A percentile compares a stretch with the other conserved stretches of the same genome.
Conservation (phyloP, 2,797 vertebrate species). For the Onychomys leucogaster region DNA sequence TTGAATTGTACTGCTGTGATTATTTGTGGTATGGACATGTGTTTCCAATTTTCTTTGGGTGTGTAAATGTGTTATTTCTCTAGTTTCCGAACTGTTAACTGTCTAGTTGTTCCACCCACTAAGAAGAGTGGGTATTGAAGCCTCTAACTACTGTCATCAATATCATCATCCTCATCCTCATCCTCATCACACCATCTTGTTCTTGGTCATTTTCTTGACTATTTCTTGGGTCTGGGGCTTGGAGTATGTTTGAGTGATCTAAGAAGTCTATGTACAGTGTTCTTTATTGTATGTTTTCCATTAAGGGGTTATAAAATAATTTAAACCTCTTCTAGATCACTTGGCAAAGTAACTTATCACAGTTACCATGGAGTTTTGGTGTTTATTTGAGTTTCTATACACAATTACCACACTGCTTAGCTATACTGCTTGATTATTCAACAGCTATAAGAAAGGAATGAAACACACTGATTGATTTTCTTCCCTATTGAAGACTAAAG, state of each 20-base stretch:
- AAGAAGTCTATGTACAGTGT: slow-evolving; percentile 29
- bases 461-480: not conserved
- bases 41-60: not conserved
- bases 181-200: not conserved
- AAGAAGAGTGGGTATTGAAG: not conserved
- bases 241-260: not conserved
- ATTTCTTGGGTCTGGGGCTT: not conserved
- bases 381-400: not conserved
- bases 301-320: slow-evolving; percentile 37
- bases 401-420: not conserved
- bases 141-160: not conserved
- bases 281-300: not conserved
- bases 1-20: not conserved
- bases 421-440: not conserved
- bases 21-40: not conserved
- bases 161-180: no score
- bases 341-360: not conserved
- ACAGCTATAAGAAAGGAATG: not conserved
- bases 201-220: not conserved
- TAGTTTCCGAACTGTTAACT: not conserved
- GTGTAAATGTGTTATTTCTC: not conserved
- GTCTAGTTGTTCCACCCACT: not conserved
- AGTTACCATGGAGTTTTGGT: not conserved
- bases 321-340: not conserved
- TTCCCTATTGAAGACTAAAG: not conserved